Percentiles rank a stretch among this genome's conserved stretches.
phyloP scores from a whole-genome alignment of 2,888 invertebrate species.

The Bibio marci region DNA sequence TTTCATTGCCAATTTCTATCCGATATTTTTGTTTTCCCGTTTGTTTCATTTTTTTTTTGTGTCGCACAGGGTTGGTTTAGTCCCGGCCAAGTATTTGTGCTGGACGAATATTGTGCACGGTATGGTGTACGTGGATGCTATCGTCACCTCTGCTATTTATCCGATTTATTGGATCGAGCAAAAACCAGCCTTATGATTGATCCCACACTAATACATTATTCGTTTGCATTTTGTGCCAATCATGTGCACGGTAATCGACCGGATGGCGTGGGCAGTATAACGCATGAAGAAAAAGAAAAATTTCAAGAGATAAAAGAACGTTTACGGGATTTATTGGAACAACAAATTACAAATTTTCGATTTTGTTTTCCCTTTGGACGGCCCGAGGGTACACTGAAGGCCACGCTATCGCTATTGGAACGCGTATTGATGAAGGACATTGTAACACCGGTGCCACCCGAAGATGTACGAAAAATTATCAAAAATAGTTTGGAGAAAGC shows the following conservation, averaged over 20 bases:
- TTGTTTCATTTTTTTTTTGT: conserved; percentile 10
- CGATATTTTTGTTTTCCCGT: too few species aligned
- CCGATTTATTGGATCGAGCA: conserved; percentile 85
- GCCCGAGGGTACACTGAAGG: conserved; percentile 95
- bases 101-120: conserved; percentile 94
- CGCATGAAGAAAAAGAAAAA: conserved; percentile 93
- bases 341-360: conserved; percentile 98
- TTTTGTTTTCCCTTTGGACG: conserved; percentile 98
- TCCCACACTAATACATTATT: conserved; percentile 96
- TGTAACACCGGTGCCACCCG: conserved; percentile 86
- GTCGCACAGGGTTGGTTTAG: conserved; percentile 99
- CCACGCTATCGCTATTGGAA: conserved; percentile 88
- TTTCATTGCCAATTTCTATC: too few species aligned
- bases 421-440: conserved; percentile 98
- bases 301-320: conserved; percentile 96
- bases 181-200: conserved; percentile 93
- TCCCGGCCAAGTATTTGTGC: conserved; percentile 94
- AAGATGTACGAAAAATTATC: conserved; percentile 91
- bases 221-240: conserved; percentile 98
- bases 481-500: conserved; percentile 96
- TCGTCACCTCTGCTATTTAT: conserved; percentile 89
- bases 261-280: conserved; percentile 97
- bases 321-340: conserved; percentile 77
- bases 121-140: conserved; percentile 96
- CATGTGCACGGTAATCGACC: conserved; percentile 99